These are phyloP conservation scores for Heliconius aoede DNA, from an alignment of 2,888 invertebrate species.

Conservation along the genomic window DNA sequence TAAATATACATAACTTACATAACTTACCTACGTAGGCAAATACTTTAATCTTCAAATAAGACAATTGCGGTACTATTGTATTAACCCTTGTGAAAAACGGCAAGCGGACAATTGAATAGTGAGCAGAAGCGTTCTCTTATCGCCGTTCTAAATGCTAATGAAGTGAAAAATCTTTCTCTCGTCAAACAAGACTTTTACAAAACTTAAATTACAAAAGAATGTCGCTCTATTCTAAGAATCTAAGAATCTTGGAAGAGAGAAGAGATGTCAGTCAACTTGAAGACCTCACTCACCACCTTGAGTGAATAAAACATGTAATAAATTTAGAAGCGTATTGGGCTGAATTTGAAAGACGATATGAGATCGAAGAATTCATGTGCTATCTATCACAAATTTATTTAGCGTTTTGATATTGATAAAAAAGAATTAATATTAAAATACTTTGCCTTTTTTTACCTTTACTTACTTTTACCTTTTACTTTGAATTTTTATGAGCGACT, in stretches of 20 bases:
- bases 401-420: background rate
- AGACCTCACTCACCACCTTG: slow-evolving; percentile 49
- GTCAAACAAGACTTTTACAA: slow-evolving; percentile 22
- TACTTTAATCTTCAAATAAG: background rate
- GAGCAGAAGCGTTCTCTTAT: slow-evolving; percentile 20
- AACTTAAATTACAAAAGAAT: slow-evolving; percentile 42
- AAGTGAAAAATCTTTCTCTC: slow-evolving; percentile 21
- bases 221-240: slow-evolving; percentile 35
- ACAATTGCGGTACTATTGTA: background rate
- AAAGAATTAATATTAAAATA: background rate
- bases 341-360: slow-evolving; percentile 27
- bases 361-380: slow-evolving; percentile 13
- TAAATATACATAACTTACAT: too few relatives aligned
- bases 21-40: background rate
- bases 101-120: slow-evolving; percentile 6
- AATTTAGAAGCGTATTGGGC: slow-evolving; percentile 66
- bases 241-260: slow-evolving; percentile 42
- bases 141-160: slow-evolving; percentile 28
- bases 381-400: slow-evolving; percentile 24
- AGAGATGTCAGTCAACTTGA: slow-evolving; percentile 44
- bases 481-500: background rate
- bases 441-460: too few relatives aligned
- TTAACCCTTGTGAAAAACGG: slow-evolving; percentile 1
- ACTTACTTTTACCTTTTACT: background rate
- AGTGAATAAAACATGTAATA: slow-evolving; percentile 82